Evolutionary conservation across 1,140 invertebrate genomes (phyloP), one percentile per base, ranked within the genome.

Genomic region (Druon quercuslanigerum): DNA sequence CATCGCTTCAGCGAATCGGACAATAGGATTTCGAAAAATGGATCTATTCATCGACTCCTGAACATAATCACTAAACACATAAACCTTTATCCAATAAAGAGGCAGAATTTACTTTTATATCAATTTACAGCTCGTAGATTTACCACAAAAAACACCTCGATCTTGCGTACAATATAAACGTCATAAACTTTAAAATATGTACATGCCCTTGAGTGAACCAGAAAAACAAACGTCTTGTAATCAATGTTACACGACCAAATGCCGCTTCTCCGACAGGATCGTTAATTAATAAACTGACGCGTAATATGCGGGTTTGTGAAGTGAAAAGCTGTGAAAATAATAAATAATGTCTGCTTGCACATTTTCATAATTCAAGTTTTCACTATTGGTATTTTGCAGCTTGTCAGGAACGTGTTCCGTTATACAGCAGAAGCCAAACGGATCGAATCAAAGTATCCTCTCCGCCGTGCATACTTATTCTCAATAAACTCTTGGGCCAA

Each of bases 381-480:
- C 60, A 40, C 25, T 66, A 66, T 66, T 66, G 33, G 60, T 66
- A 66, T 66, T 66, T 40, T 14, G 25, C 40, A 33, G 40, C 33
- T 46, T 66, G 60, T 66, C 60, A 66, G 40, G 33, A 66, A 66
- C 33, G 60, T 66, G 60, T 40, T 14, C 60, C 60, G 60, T 66
- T 66, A 11, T 46, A 66, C 33, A 33, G 33, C 14, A 66, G 25
- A 33, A 66, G 60, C 33, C 60, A 66, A 40, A 40, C 60, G 25
- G 13, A 66, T 66, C 60, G 60, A 66, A 66, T 66, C 60, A 16
- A 66, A 66, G 60, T 66, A 66, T 66, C 60, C 25, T 66, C 25
- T 66, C 25, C 25, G 60, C 33, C 60, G 60, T 66, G 60, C 60
- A 66, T 66, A 66, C 60, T 66, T 66, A 66, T 66, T 66, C 60